These are phyloP conservation scores for Myripristis murdjan DNA, from an alignment of 2,797 vertebrate species.

Conservation along the genomic window DNA sequence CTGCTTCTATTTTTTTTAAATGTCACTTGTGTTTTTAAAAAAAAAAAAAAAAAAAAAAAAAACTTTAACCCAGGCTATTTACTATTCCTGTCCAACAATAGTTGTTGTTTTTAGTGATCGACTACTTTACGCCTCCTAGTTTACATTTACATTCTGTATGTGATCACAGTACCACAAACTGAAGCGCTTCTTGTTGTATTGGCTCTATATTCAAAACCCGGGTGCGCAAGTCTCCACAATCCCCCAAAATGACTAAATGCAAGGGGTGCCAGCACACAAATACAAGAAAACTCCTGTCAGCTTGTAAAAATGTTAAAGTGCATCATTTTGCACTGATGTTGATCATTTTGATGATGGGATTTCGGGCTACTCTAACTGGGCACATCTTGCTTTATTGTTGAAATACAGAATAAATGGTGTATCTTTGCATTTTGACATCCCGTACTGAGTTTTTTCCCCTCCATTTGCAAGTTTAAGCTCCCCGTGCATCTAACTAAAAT, in stretches of 20 bases:
- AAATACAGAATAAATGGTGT: too few species aligned
- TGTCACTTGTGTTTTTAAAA: neutral
- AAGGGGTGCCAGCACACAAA: too few species aligned
- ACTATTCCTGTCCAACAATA: neutral
- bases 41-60: too few species aligned
- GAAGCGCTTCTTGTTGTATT: too few species aligned
- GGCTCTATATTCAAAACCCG: too few species aligned
- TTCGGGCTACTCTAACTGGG: neutral
- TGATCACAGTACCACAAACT: too few species aligned
- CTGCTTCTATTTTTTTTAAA: conserved; percentile 1
- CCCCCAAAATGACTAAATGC: too few species aligned
- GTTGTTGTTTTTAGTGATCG: conserved; percentile 5
- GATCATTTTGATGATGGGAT: conserved; percentile 4
- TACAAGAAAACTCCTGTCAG: too few species aligned
- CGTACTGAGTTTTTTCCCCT: neutral
- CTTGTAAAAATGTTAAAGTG: neutral
- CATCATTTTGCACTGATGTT: neutral
- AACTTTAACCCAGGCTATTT: too few species aligned
- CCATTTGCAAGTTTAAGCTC: neutral
- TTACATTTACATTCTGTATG: neutral
- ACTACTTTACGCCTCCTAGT: neutral
- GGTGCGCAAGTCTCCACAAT: too few species aligned
- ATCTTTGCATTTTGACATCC: neutral
- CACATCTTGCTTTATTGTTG: neutral
- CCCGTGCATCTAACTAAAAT: too few species aligned